Percentiles rank a stretch among this genome's conserved stretches.
Evolutionary conservation across 2,888 invertebrate genomes (phyloP).

Genomic region (Lasioglossum figueresi): DNA sequence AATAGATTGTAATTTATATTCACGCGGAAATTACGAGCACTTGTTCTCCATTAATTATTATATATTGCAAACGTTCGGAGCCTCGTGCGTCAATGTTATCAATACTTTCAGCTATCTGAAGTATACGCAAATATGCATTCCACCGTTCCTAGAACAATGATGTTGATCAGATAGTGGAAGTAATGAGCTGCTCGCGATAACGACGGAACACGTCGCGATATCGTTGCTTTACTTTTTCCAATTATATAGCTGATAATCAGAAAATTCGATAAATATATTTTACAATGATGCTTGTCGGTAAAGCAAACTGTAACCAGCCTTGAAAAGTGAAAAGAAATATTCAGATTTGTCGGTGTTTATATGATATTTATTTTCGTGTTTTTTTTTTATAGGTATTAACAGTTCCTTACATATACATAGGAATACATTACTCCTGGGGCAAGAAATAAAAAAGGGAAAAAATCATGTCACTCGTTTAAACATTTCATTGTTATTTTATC

Average conservation of each 20-base stretch:
- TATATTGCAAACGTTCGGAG: background rate
- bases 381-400: constrained; percentile 74
- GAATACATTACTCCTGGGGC: constrained; percentile 76
- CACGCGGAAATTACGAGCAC: background rate
- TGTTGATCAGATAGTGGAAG: background rate
- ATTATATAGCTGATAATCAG: background rate
- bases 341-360: constrained; percentile 71
- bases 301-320: too few relatives aligned
- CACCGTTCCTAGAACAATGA: background rate
- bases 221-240: background rate
- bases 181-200: background rate
- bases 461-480: constrained; percentile 72
- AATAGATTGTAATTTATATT: background rate
- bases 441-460: constrained; percentile 76
- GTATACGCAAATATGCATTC: background rate
- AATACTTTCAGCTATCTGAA: background rate
- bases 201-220: background rate
- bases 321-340: background rate
- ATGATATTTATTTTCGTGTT: constrained; percentile 79
- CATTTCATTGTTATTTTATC: constrained; percentile 44
- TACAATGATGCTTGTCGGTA: background rate
- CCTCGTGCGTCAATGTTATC: background rate
- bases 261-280: background rate
- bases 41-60: background rate
- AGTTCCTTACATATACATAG: constrained; percentile 75